phyloP scores from a whole-genome alignment of 2,797 vertebrate species.

The Rhinophrynus dorsalis region DNA sequence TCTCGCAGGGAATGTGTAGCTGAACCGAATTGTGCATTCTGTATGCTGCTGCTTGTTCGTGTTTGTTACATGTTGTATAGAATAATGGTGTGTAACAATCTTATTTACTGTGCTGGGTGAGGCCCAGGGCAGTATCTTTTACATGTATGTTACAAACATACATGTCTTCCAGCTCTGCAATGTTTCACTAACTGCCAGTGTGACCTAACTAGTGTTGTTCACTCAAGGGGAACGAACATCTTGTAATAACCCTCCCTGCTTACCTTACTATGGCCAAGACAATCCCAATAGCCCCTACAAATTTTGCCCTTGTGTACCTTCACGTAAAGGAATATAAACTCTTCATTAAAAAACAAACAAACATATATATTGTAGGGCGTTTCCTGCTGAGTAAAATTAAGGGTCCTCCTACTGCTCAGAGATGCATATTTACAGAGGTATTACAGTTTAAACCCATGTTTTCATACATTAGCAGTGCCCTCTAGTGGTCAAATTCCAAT shows the following conservation, averaged over 20 bases:
- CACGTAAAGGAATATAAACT: too few relatives aligned
- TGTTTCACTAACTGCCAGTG: background rate
- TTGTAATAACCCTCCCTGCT: background rate
- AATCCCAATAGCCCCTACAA: too few relatives aligned
- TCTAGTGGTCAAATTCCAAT: too few relatives aligned
- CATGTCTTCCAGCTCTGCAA: background rate
- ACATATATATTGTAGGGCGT: too few relatives aligned
- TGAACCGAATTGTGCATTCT: background rate
- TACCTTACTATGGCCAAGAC: too few relatives aligned
- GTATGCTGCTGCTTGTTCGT: background rate
- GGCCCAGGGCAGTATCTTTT: background rate
- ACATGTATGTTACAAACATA: background rate
- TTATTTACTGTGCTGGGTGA: background rate
- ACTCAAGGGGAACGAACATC: background rate
- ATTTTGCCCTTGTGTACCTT: too few relatives aligned
- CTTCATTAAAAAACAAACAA: too few relatives aligned
- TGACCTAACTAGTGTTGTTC: background rate
- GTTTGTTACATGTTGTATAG: background rate
- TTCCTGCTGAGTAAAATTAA: too few relatives aligned
- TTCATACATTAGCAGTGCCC: too few relatives aligned
- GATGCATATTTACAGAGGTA: too few relatives aligned
- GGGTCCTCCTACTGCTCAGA: too few relatives aligned
- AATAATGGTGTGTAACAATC: background rate
- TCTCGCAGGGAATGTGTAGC: background rate
- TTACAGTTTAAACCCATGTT: too few relatives aligned